These are phyloP conservation scores for Propithecus coquereli DNA, from an alignment of 2,113 vertebrate species.

Conservation along the genomic window DNA sequence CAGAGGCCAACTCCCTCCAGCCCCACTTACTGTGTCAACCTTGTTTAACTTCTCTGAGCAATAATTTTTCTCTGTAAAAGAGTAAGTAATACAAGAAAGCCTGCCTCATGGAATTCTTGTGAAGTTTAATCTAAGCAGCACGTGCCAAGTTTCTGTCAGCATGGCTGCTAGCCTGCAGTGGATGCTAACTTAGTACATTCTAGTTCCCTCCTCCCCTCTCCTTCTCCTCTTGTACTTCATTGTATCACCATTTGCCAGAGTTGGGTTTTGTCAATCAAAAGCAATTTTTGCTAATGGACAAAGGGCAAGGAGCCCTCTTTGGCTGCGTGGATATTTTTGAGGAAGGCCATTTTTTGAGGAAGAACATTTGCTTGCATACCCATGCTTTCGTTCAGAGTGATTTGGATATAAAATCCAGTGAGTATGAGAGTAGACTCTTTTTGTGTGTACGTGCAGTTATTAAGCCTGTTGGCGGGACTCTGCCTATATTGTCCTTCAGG, in stretches of 20 bases:
- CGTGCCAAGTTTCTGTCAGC: neutral
- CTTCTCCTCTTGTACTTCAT: neutral
- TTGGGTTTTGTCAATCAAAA: neutral
- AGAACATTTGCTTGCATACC: neutral
- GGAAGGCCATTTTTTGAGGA: neutral
- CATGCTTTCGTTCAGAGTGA: neutral
- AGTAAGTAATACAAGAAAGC: neutral
- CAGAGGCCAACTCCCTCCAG: neutral
- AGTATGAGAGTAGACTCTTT: neutral
- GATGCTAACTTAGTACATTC: neutral
- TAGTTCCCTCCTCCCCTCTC: too few relatives aligned
- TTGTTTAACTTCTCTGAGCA: neutral
- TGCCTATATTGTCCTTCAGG: neutral
- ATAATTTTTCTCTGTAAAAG: neutral
- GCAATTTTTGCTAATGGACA: neutral
- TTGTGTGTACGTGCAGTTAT: neutral
- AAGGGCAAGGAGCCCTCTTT: neutral
- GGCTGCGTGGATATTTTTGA: neutral
- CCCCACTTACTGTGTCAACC: neutral
- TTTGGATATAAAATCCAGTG: neutral
- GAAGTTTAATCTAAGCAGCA: neutral
- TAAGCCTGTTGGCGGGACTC: neutral
- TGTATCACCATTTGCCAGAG: neutral
- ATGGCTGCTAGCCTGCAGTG: neutral
- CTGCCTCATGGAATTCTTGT: neutral